A percentile compares a stretch with the other conserved stretches of the same genome.
These are phyloP conservation scores for Psittacula cyanocephala DNA, from an alignment of 2,113 vertebrate species.

Conservation along the genomic window DNA sequence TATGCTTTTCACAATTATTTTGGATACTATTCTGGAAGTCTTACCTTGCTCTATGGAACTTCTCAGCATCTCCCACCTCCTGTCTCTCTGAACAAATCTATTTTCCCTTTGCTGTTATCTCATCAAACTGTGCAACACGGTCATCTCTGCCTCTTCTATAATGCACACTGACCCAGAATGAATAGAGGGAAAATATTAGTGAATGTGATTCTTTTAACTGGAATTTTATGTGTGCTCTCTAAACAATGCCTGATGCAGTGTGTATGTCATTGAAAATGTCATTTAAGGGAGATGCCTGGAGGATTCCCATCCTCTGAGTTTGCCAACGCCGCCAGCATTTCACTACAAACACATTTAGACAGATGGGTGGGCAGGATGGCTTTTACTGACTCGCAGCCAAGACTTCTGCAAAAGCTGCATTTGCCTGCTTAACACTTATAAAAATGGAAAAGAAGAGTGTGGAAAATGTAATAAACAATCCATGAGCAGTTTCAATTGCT, in stretches of 20 bases:
- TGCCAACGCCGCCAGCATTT: background rate
- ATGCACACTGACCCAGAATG: background rate
- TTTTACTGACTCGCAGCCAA: background rate
- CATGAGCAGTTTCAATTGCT: background rate
- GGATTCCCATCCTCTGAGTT: background rate
- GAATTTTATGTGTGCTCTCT: background rate
- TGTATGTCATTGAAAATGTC: slow-evolving; percentile 18
- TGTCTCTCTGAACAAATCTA: background rate
- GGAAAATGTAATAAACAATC: background rate
- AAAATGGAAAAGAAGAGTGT: background rate
- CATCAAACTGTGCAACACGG: background rate
- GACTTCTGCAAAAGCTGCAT: background rate
- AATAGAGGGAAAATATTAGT: background rate
- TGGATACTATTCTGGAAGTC: background rate
- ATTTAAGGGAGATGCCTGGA: background rate
- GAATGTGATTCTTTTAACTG: background rate
- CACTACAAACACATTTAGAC: background rate
- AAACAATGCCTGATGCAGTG: background rate
- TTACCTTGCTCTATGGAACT: background rate
- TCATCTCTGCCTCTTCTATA: background rate
- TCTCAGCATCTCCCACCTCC: background rate
- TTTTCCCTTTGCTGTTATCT: background rate
- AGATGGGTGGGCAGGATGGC: background rate
- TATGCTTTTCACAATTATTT: slow-evolving; percentile 19
- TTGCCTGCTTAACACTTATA: background rate